These are phyloP conservation scores for Polypterus bichir DNA, from an alignment of 2,113 vertebrate species.

Conservation along the genomic window DNA sequence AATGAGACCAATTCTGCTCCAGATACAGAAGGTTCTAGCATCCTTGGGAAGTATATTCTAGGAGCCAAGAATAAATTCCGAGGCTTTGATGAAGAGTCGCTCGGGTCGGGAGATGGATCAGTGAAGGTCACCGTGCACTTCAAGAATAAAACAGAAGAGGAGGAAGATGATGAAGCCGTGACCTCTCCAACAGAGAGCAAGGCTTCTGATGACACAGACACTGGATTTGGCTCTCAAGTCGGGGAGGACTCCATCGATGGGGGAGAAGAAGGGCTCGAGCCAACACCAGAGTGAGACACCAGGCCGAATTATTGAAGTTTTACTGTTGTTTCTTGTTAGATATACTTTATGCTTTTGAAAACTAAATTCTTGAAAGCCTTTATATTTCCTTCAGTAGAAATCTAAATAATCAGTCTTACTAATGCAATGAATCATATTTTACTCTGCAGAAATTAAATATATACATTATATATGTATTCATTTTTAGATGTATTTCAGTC, in stretches of 20 bases:
- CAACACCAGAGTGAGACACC: too few relatives aligned
- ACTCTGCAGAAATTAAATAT: too few relatives aligned
- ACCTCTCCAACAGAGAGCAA: constrained; percentile 42
- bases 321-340: too few relatives aligned
- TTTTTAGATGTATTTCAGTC: too few relatives aligned
- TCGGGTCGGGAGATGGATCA: constrained; percentile 17
- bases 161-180: constrained; percentile 18
- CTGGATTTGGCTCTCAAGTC: constrained; percentile 46
- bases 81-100: constrained; percentile 34
- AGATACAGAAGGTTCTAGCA: constrained; percentile 36
- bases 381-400: too few relatives aligned
- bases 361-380: too few relatives aligned
- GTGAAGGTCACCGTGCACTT: constrained; percentile 37
- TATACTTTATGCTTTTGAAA: too few relatives aligned
- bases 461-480: too few relatives aligned
- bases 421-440: too few relatives aligned
- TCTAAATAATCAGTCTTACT: too few relatives aligned
- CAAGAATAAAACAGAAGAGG: constrained; percentile 8
- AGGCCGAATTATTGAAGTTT: too few relatives aligned
- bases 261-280: background rate
- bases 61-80: constrained; percentile 69
- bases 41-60: constrained; percentile 62
- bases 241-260: constrained; percentile 19
- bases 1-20: constrained; percentile 1
- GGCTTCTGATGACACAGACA: constrained; percentile 38